Base-by-base conservation (phyloP, 2,113 vertebrate species). In the Mionectes macconnelli region DNA sequence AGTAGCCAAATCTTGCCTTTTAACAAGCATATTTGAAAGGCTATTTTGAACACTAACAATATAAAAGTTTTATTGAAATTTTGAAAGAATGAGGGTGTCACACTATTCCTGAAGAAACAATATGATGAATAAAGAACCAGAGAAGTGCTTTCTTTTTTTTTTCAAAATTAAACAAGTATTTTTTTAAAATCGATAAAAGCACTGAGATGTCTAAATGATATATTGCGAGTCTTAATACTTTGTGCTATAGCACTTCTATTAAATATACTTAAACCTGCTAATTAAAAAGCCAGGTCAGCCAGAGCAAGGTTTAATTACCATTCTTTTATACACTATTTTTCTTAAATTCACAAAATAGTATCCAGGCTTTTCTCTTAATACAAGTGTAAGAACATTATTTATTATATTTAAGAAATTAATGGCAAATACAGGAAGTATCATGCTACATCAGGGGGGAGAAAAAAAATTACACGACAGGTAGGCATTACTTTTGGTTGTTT, bases 261-360 rank as follows among this genome's bases (percentile, higher is more conserved):
- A 75, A 84, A 84, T 59, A 56, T 14, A 77, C 55, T 70, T 69
- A 87, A 91, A 91, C 40, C 15, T n/a, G 40, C 39, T 72, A 92
- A 90, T 95, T 90, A 72, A 90, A 87, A 94, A 94, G 40, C 33
- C 62, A 68, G 47, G 20, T 75, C 44, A 91, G 33, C n/a, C 21
- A 94, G 73, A 69, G 56, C 49, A 93, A 90, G 21, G 24, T 88
- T 95, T 90, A 90, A 84, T 82, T 93, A 76, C 24, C 11, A 62
- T 90, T 84, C 45, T 84, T 17, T 37, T 73, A 39, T 28, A 84
- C 22, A 84, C 8, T 40, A n/a, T 57, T 87, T 87, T 20, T 82
- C 31, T 78, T 50, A 44, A 7, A 64, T 31, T 90, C 53, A 63
- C 6, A 56, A 64, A 80, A 67, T 70, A 75, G 28, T 44, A 44